Evolutionary conservation across 2,888 invertebrate genomes (phyloP), one percentile per base, ranked within the genome.

Genomic region (Hybos culiciformis): DNA sequence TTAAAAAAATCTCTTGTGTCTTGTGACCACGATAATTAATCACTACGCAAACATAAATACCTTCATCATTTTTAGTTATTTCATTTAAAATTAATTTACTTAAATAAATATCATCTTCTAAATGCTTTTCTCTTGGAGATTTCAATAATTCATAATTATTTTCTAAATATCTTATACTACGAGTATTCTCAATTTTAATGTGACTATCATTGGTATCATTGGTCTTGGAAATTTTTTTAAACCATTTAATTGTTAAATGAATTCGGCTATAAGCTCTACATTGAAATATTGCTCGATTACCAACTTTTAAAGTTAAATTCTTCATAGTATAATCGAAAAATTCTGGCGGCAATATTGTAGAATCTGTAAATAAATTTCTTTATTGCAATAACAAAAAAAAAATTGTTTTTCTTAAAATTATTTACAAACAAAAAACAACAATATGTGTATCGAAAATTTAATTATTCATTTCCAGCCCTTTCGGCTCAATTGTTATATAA

Each of bases 231-330:
- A 52, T 43, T 33, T 59, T 56, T 3, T 57, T 55, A 45, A 66
- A 63, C 66, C 66, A 66, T 50, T 61, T 62, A 9, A 67, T 63
- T n/a, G 52, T 50, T 14, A 58, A 56, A 47, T 58, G 59, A 34
- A 56, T 58, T 47, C 59, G 60, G 49, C 66, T 64, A 39, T 58
- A 56, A 1, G 64, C 63, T 5, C 60, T 58, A 29, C 65, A 66
- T 46, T 64, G 62, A 20, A 66, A 58, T 2, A 63, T 61, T 11
- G 56, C 59, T 37, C 58, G 60, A 6, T 52, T 52, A 19, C 59
- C 59, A 19, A 53, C 44, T 1, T 45, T 21, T 1, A 50, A 51
- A 1, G 60, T 57, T 37, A 57, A 56, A 33, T 66, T 65, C 40
- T 54, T 48, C 6, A 62, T 63, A 50, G 55, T 55, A 4, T 55